Percentiles rank a stretch among this genome's conserved stretches.
Conservation (phyloP, 2,888 invertebrate species). For the Sclerodermus sp. region DNA sequence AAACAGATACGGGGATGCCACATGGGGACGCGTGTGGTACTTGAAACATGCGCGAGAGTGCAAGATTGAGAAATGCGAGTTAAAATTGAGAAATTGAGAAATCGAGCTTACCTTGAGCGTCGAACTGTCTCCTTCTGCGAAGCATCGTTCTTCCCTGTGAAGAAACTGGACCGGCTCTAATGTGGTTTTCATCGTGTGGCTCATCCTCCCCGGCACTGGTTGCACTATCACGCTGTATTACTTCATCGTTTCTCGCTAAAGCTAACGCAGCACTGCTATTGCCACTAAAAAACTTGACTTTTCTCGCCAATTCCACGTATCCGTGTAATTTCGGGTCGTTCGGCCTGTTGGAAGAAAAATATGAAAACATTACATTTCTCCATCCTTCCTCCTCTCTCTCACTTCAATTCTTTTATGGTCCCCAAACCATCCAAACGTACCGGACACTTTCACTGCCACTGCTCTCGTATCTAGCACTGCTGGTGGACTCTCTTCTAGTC, state of each 20-base stretch:
- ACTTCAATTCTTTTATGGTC: no score
- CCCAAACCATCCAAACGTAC: conserved; percentile 29
- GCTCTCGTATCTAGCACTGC: conserved; percentile 53
- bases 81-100: no score
- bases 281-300: conserved; percentile 49
- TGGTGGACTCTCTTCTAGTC: conserved; percentile 54
- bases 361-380: no score
- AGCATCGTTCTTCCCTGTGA: conserved; percentile 50
- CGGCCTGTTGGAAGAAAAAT: conserved; percentile 43
- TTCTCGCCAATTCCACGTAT: conserved; percentile 47
- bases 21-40: no score
- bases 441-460: conserved; percentile 54
- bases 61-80: no score
- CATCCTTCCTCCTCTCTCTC: no score
- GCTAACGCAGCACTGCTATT: conserved; percentile 34
- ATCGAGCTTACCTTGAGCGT: conserved; percentile 46
- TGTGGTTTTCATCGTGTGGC: conserved; percentile 42
- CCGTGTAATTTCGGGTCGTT: conserved; percentile 49
- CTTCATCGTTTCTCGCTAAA: conserved; percentile 45
- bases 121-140: conserved; percentile 51
- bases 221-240: conserved; percentile 53
- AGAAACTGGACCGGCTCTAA: conserved; percentile 37
- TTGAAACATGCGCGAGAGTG: no score
- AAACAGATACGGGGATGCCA: no score
- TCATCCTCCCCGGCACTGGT: conserved; percentile 55